phyloP scores from a whole-genome alignment of 2,888 invertebrate genomes.

The Exephanes ischioxanthus region DNA sequence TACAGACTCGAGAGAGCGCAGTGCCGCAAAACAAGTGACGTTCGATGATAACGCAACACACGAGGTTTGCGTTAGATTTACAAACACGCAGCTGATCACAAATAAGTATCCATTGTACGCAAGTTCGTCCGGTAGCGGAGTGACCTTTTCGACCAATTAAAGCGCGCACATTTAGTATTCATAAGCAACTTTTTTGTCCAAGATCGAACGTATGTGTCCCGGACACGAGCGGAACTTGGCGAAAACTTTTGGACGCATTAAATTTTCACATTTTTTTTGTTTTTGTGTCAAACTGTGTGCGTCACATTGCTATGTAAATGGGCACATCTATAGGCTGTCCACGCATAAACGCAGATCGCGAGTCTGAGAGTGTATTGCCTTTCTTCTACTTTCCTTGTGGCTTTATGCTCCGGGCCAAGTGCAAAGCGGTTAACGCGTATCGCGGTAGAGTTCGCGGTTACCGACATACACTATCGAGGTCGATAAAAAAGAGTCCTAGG shows the following conservation, averaged over 20 bases:
- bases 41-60: not conserved
- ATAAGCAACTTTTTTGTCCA: not conserved
- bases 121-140: not conserved
- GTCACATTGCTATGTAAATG: not conserved
- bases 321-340: not conserved
- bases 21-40: not conserved
- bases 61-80: not conserved
- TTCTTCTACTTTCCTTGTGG: no score
- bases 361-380: no score
- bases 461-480: no score
- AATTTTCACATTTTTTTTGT: constrained; percentile 1
- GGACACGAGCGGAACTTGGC: constrained; percentile 2
- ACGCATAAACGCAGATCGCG: no score
- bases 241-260: not conserved
- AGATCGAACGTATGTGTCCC: not conserved
- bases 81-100: not conserved
- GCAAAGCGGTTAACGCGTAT: no score
- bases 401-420: no score
- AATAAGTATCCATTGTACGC: not conserved
- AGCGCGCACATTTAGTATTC: not conserved
- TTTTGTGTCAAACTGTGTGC: constrained; percentile 8
- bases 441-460: no score
- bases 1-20: not conserved
- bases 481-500: no score
- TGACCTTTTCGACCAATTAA: not conserved